Conservation (phyloP, 1,140 invertebrate genomes). For the Pectinophora gossypiella region DNA sequence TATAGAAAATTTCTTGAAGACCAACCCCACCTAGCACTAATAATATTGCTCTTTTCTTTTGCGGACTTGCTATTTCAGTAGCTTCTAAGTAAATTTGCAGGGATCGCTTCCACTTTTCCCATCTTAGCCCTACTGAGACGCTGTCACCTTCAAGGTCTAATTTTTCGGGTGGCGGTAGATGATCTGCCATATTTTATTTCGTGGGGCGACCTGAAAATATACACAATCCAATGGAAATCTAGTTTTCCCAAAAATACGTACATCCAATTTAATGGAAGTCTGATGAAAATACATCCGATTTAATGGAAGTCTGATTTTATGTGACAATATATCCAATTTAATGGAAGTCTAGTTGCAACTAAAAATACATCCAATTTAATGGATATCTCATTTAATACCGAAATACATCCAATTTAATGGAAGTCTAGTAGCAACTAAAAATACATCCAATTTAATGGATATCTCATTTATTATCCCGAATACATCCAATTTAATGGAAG, state of each 20-base stretch:
- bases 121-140: slow-evolving; percentile 16
- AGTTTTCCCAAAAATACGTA: neutral
- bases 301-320: no score
- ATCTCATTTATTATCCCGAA: no score
- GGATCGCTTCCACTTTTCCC: slow-evolving; percentile 26
- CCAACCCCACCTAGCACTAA: slow-evolving; percentile 18
- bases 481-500: no score
- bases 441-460: no score
- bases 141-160: slow-evolving; percentile 23
- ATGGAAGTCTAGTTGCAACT: no score
- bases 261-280: neutral
- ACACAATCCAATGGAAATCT: neutral
- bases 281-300: neutral
- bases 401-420: no score
- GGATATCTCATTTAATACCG: no score
- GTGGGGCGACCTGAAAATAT: slow-evolving; percentile 9
- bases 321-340: no score
- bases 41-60: slow-evolving; percentile 22
- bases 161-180: slow-evolving; percentile 5
- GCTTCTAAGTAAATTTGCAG: slow-evolving; percentile 20
- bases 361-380: no score
- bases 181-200: neutral
- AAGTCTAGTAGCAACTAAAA: no score
- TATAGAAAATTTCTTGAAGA: slow-evolving; percentile 22
- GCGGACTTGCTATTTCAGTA: slow-evolving; percentile 5